phyloP scores from a whole-genome alignment of 2,113 vertebrate genomes.

The Dipodomys stephensi region DNA sequence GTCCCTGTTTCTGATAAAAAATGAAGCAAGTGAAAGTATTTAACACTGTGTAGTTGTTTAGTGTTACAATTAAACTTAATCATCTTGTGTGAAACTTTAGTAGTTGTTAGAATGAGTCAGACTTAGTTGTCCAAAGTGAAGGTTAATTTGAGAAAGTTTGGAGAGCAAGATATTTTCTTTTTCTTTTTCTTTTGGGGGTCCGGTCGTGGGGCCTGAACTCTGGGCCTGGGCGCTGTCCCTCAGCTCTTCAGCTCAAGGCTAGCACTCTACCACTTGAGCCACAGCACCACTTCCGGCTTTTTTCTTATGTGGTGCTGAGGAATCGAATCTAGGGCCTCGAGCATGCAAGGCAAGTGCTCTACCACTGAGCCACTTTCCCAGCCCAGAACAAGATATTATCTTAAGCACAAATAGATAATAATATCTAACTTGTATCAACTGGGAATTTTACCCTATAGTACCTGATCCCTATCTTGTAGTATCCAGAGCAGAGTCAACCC shows the following conservation, averaged over 20 bases:
- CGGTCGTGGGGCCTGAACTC: too few relatives aligned
- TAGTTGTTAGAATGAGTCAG: not conserved
- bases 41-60: not conserved
- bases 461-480: not conserved
- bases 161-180: not conserved
- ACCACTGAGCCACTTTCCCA: too few relatives aligned
- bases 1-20: slow-evolving; percentile 14
- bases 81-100: slow-evolving; percentile 8
- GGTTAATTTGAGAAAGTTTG: not conserved
- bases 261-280: too few relatives aligned
- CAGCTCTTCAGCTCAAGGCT: too few relatives aligned
- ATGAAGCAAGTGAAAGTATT: slow-evolving; percentile 5
- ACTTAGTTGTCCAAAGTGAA: not conserved
- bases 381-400: not conserved
- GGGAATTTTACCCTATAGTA: not conserved
- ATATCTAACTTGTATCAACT: not conserved
- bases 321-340: too few relatives aligned
- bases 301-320: too few relatives aligned
- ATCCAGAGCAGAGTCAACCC: not conserved
- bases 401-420: not conserved
- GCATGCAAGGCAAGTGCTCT: too few relatives aligned
- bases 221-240: too few relatives aligned
- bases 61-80: not conserved
- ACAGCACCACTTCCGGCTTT: too few relatives aligned
- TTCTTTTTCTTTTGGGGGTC: too few relatives aligned